These are phyloP conservation scores for Drosophila sturtevanti DNA, from an alignment of 1,140 invertebrate species.

Conservation along the genomic window DNA sequence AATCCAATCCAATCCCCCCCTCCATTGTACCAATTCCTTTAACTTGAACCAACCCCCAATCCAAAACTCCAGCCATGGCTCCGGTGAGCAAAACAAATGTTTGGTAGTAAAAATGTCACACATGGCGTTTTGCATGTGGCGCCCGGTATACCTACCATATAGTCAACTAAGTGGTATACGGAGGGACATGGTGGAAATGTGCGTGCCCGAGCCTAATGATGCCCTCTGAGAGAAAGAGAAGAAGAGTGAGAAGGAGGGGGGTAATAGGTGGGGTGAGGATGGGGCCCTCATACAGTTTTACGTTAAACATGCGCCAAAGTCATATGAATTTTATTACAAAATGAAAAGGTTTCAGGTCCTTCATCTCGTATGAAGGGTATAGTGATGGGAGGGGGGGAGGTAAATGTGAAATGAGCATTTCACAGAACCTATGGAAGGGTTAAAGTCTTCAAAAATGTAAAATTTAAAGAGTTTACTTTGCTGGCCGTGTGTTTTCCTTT, in stretches of 20 bases:
- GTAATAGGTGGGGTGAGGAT: no score
- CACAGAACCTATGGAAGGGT: not conserved
- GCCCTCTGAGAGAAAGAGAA: constrained; percentile 11
- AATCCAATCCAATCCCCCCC: not conserved
- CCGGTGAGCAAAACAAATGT: constrained; percentile 74
- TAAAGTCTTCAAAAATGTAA: constrained; percentile 2
- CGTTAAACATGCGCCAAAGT: constrained; percentile 76
- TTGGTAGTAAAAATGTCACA: constrained; percentile 80
- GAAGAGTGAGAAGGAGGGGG: not conserved
- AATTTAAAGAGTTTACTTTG: constrained; percentile 11
- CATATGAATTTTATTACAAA: constrained; percentile 80
- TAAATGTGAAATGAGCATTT: not conserved
- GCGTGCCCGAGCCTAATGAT: constrained; percentile 76
- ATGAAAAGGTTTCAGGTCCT: constrained; percentile 58
- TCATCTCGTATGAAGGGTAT: not conserved
- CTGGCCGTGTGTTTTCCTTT: constrained; percentile 16
- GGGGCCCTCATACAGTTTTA: constrained; percentile 35
- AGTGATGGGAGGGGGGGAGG: no score
- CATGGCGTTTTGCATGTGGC: constrained; percentile 76
- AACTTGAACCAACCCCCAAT: not conserved
- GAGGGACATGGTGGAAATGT: constrained; percentile 39
- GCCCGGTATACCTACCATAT: constrained; percentile 4
- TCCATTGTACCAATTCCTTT: no score
- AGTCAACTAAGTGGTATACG: not conserved
- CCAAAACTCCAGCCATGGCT: constrained; percentile 17